A percentile compares a stretch with the other conserved stretches of the same genome.
Conservation (phyloP, 2,888 invertebrate species). For the Brenthis ino region DNA sequence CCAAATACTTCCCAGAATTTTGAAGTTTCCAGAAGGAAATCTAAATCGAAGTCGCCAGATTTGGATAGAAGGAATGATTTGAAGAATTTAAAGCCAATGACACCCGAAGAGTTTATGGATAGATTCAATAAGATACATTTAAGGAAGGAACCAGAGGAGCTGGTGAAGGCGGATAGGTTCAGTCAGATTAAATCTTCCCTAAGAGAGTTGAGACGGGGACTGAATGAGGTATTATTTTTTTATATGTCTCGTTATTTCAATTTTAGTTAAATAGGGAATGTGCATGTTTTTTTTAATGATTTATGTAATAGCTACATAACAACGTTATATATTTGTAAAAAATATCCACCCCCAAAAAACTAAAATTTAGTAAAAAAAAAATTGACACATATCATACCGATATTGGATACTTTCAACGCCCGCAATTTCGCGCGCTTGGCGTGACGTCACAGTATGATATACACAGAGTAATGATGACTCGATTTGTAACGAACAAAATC, state of each 20-base stretch:
- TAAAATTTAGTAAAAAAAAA: too few relatives aligned
- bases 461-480: too few relatives aligned
- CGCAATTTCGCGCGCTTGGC: too few relatives aligned
- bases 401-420: too few relatives aligned
- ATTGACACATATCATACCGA: too few relatives aligned
- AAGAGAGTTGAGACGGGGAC: slow-evolving; percentile 62
- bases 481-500: too few relatives aligned
- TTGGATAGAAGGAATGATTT: slow-evolving; percentile 46
- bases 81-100: slow-evolving; percentile 65
- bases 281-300: too few relatives aligned
- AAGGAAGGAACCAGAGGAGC: slow-evolving; percentile 40
- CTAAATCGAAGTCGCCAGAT: slow-evolving; percentile 19
- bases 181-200: slow-evolving; percentile 71
- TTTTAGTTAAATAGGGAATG: neutral
- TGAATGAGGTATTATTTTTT: slow-evolving; percentile 60
- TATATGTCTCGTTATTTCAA: neutral
- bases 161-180: slow-evolving; percentile 49
- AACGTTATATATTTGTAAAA: too few relatives aligned
- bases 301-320: too few relatives aligned
- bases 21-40: slow-evolving; percentile 20
- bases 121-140: slow-evolving; percentile 60
- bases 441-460: too few relatives aligned
- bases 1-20: neutral
- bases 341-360: too few relatives aligned
- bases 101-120: slow-evolving; percentile 59